Base-by-base conservation (phyloP, 1,140 invertebrate genomes). In the Drosophila navojoa region DNA sequence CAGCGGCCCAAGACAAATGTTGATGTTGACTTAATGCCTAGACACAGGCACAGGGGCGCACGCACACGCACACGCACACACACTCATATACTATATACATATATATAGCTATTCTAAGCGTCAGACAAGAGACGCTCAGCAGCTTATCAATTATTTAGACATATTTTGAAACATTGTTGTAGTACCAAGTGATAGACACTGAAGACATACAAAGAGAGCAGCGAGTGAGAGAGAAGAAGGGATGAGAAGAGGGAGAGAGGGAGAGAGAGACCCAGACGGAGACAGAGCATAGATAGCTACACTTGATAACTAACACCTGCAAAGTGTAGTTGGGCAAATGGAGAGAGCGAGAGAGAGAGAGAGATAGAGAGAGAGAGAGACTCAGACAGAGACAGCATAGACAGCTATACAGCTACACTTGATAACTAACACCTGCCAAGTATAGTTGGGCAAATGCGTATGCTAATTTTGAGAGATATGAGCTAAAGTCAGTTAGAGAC, bases 91-190 rank as follows among this genome's bases (percentile, higher is more conserved):
- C 67, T 59, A 63, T 63, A 79, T 72, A 85, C 73, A 55, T 25
- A 44, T 47, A 71, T 55, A 80, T 11, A 45, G 22, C 32, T 7
- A n/a, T n/a, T n/a, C n/a, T n/a, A 5, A 59, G 35, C 35, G 54
- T 19, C 60, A 45, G 9, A 69, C 44, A 64, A 38, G 25, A 67
- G 47, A 63, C 74, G 16, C 16, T 62, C 64, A 82, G 42, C 57
- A 47, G 42, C 42, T 59, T 81, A 87, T 89, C 84, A 89, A 89
- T 89, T 89, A 89, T 89, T 89, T 74, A 87, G 69, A 67, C 70
- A 75, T 71, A 89, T 80, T 87, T 89, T 84, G 84, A 79, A 87
- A 82, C 79, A 82, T 82, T 81, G 70, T 71, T 71, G 47, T 74
- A 38, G 35, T 4, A 47, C 59, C 40, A 47, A 60, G 67, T 54